Percentiles rank a stretch among this genome's conserved stretches.
Evolutionary conservation across 2,888 invertebrate genomes (phyloP).

Genomic region (Listrodromus nycthemerus): DNA sequence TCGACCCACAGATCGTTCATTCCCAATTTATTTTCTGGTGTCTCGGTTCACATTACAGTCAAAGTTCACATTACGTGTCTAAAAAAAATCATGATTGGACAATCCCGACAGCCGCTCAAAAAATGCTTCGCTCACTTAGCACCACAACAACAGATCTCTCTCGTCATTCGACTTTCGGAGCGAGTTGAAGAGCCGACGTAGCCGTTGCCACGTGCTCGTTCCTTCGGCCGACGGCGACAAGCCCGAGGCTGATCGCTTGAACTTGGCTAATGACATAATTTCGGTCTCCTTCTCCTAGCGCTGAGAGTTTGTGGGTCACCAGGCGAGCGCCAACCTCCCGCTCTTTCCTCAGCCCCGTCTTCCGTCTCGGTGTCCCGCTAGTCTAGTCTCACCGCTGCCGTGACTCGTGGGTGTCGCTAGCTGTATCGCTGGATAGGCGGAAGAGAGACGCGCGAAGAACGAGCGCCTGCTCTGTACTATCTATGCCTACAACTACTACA

Average conservation of each 20-base stretch:
- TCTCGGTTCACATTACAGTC: too few relatives aligned
- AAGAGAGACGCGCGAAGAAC: constrained; percentile 39
- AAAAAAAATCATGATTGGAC: background rate
- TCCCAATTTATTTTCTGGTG: too few relatives aligned
- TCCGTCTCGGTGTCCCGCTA: constrained; percentile 55
- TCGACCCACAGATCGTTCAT: too few relatives aligned
- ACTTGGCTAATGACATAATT: constrained; percentile 68
- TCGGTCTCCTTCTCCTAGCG: constrained; percentile 55
- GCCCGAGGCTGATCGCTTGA: constrained; percentile 57
- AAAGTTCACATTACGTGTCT: background rate
- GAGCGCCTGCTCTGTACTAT: constrained; percentile 35
- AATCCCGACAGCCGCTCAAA: background rate
- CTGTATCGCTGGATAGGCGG: constrained; percentile 26
- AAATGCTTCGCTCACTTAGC: background rate
- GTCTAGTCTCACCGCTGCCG: constrained; percentile 36
- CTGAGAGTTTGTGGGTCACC: constrained; percentile 63
- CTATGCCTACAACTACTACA: constrained; percentile 17
- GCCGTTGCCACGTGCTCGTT: background rate
- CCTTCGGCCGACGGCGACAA: constrained; percentile 18
- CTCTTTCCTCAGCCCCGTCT: constrained; percentile 34
- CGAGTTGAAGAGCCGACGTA: constrained; percentile 45
- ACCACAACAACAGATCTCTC: background rate
- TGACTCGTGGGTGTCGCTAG: constrained; percentile 45
- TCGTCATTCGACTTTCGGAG: constrained; percentile 4
- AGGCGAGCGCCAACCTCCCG: constrained; percentile 43